A percentile compares a stretch with the other conserved stretches of the same genome.
phyloP scores from a whole-genome alignment of 2,888 invertebrate genomes.

The Chorisops tibialis region DNA sequence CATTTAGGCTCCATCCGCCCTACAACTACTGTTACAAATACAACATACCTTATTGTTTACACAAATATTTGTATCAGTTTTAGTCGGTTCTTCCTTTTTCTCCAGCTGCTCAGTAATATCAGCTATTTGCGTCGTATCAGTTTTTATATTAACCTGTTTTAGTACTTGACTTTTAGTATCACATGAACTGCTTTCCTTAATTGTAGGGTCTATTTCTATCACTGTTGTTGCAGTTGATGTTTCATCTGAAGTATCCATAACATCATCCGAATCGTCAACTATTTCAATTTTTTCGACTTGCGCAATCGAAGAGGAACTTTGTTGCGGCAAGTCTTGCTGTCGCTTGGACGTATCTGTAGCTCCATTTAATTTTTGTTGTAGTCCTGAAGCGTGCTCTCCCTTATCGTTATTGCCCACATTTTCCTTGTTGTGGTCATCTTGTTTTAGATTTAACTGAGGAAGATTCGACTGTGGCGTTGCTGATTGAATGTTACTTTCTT shows the following conservation, averaged over 20 bases:
- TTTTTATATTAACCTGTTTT: neutral
- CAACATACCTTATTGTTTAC: neutral
- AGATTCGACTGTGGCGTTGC: neutral
- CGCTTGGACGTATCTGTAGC: neutral
- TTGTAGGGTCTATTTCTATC: neutral
- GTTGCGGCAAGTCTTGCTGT: too few relatives aligned
- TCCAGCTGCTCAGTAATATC: neutral
- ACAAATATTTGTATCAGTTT: neutral
- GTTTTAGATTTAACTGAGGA: neutral
- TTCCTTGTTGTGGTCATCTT: conserved; percentile 12
- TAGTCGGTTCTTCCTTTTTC: neutral
- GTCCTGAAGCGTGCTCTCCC: neutral
- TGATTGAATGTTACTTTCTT: neutral
- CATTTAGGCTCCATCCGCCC: too few relatives aligned
- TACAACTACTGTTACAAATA: too few relatives aligned
- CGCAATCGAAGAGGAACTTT: too few relatives aligned
- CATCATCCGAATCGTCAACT: conserved; percentile 7
- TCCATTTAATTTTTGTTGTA: conserved; percentile 5
- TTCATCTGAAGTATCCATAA: conserved; percentile 18
- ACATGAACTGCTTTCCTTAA: conserved; percentile 8
- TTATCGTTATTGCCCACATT: conserved; percentile 9
- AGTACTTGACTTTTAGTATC: conserved; percentile 6
- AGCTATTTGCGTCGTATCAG: neutral
- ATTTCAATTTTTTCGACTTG: neutral
- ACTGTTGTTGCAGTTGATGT: conserved; percentile 5